Evolutionary conservation across 2,113 vertebrate genomes (phyloP), one percentile per base, ranked within the genome.

Genomic region (Agapornis roseicollis): DNA sequence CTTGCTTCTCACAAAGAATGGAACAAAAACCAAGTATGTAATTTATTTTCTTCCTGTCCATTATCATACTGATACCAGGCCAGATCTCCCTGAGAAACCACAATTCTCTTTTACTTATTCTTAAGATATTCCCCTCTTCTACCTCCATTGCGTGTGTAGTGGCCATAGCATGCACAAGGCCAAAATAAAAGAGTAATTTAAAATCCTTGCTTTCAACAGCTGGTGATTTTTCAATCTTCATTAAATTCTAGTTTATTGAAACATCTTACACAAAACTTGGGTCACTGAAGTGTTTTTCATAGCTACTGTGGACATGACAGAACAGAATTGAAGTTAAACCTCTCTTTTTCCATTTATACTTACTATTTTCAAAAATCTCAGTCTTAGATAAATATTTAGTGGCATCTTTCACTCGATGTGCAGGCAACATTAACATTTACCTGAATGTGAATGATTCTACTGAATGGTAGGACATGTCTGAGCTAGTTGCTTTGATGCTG

Each of bases 71-170:
- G 15, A 31, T 37, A 39, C 18, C 17, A 23, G 15, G 18, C 5
- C n/a, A 73, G 10, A 66, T 8, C 4, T 77, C 27, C 25, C 53
- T 27, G 15, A 86, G 31, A 83, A 92, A 71, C 1, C 11, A 46
- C 5, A 35, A 4, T 66, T 85, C 4, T 35, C 7, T 68, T 64
- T 31, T 19, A 31, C 2, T 28, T 11, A 9, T 13, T 56, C 27
- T 47, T 50, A 89, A 69, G 8, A 17, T 20, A 9, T 23, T 63
- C 3, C 2, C 2, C 8, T 42, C 19, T 52, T 72, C 49, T 7
- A 39, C 3, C 6, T 84, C n/a, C 5, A 8, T n/a, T 35, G 22
- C 9, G 9, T 2, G 1, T 5, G 4, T 28, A 68, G 15, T 42
- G 6, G 7, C 8, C 29, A 47, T 13, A 35, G 8, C 9, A 41